These are phyloP conservation scores for Drosophila burlai DNA, from an alignment of 1,140 invertebrate genomes.

Conservation along the genomic window DNA sequence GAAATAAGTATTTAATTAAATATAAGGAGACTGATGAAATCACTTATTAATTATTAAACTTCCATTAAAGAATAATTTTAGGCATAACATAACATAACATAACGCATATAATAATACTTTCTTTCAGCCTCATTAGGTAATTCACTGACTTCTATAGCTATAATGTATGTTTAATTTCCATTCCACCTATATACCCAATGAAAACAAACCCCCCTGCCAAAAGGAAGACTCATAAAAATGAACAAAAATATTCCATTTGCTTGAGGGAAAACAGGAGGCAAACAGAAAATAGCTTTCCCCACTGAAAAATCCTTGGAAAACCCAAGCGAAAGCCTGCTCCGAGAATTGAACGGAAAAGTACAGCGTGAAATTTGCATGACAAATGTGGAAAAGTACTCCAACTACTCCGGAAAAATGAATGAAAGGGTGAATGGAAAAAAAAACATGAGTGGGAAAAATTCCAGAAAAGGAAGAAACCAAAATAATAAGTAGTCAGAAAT, in stretches of 20 bases:
- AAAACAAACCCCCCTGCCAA: constrained; percentile 8
- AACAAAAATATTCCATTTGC: constrained; percentile 57
- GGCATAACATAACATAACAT: background rate
- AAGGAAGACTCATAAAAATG: constrained; percentile 37
- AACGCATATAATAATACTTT: background rate
- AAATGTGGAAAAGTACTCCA: constrained; percentile 41
- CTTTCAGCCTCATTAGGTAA: background rate
- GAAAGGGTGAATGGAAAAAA: background rate
- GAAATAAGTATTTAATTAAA: background rate
- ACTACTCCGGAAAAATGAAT: constrained; percentile 10
- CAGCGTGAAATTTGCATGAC: constrained; percentile 44
- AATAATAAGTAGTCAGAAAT: background rate
- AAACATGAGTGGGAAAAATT: background rate
- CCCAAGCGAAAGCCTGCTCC: constrained; percentile 6
- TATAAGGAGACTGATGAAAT: no score
- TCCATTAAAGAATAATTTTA: background rate
- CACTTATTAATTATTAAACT: no score
- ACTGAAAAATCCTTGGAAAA: constrained; percentile 16
- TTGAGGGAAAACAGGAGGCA: constrained; percentile 15
- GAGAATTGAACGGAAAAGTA: constrained; percentile 50
- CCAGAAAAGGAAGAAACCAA: background rate
- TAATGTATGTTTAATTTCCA: background rate
- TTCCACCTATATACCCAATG: background rate
- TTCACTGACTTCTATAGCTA: background rate
- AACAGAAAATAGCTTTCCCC: constrained; percentile 34